Evolutionary conservation across 53 echinoderm and acorn worm species (phyloP).

Genomic region (Antedon mediterranea): DNA sequence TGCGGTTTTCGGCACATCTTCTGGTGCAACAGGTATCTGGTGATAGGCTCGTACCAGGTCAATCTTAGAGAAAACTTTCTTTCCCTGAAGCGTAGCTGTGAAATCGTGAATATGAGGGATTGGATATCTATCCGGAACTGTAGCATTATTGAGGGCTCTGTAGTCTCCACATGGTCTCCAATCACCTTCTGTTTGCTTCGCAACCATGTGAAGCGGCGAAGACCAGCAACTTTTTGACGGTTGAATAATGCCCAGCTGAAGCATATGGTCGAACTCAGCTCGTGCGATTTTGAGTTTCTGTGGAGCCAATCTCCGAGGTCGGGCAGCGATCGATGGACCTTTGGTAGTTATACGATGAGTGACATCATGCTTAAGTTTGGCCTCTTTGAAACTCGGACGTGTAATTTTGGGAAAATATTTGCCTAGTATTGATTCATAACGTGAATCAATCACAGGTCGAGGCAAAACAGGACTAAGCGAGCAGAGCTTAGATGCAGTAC

Average conservation of each 20-base stretch:
- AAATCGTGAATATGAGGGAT: constrained; percentile 42
- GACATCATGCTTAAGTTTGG: constrained; percentile 17
- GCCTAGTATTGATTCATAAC: background rate
- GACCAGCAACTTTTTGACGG: constrained; percentile 28
- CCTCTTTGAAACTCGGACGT: background rate
- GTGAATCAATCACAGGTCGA: background rate
- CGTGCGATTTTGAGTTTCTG: constrained; percentile 4
- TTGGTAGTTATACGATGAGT: constrained; percentile 31
- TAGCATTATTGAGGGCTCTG: constrained; percentile 22
- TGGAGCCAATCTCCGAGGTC: constrained; percentile 18
- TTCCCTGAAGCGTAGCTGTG: constrained; percentile 8
- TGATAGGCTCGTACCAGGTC: constrained; percentile 21
- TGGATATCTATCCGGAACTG: constrained; percentile 27
- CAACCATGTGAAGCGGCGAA: constrained; percentile 4
- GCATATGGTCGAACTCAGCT: constrained; percentile 34
- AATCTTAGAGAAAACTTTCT: constrained; percentile 22
- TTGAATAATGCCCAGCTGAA: constrained; percentile 24
- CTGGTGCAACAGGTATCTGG: constrained; percentile 34
- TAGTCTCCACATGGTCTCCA: constrained; percentile 19
- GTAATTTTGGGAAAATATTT: background rate
- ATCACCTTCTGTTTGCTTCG: constrained; percentile 10
- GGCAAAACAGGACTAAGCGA: background rate
- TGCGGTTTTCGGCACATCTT: constrained; percentile 22
- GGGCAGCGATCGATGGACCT: constrained; percentile 17
- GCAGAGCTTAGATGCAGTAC: too few species aligned